Conservation (phyloP, 2,113 vertebrate genomes). For the Anser cygnoides region DNA sequence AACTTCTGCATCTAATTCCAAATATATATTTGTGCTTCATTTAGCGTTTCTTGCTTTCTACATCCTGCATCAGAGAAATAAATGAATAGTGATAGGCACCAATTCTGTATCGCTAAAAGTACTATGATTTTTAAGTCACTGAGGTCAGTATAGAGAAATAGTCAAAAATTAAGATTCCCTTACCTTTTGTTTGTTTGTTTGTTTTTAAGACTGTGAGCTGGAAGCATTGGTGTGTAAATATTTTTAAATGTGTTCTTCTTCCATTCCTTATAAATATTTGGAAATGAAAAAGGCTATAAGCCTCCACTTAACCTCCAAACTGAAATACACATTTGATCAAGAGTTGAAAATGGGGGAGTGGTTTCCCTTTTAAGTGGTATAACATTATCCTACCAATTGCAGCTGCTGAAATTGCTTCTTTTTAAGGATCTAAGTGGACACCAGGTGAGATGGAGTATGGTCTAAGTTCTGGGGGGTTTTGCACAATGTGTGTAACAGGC, state of each 20-base stretch:
- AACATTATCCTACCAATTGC: background rate
- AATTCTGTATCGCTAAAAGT: background rate
- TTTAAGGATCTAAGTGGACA: background rate
- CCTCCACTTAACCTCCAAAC: background rate
- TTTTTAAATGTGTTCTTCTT: background rate
- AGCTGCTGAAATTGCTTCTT: background rate
- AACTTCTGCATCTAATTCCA: background rate
- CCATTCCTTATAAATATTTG: background rate
- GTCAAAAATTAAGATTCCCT: background rate
- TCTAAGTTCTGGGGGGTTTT: background rate
- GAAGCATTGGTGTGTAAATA: background rate
- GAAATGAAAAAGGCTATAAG: background rate
- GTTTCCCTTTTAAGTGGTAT: background rate
- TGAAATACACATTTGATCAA: background rate
- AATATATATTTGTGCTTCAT: background rate
- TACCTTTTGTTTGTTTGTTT: background rate
- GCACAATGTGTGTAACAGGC: background rate
- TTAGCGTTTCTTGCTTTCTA: background rate
- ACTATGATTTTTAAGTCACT: background rate
- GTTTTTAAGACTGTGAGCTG: background rate
- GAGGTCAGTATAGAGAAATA: background rate
- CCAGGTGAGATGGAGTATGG: background rate
- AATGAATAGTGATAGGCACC: background rate
- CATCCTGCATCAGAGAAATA: background rate
- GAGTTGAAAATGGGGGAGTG: background rate